phyloP scores from a whole-genome alignment of 2,888 invertebrate species.

The Eilema depressum region DNA sequence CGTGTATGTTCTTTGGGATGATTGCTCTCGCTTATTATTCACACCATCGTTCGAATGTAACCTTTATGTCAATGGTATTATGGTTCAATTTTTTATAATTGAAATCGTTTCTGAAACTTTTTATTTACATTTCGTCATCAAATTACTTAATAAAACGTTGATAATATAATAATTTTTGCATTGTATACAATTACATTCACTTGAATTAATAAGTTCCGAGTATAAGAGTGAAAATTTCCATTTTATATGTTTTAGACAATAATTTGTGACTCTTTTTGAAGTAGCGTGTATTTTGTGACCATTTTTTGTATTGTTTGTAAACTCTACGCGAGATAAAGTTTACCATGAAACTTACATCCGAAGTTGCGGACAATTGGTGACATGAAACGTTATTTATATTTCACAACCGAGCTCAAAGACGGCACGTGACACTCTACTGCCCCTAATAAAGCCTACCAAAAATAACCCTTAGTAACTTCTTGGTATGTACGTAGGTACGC shows the following conservation, averaged over 20 bases:
- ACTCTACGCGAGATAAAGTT: too few species aligned
- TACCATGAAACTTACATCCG: not conserved
- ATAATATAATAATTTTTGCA: not conserved
- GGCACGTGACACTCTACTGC: too few species aligned
- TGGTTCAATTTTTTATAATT: conserved; percentile 12
- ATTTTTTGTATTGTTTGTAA: too few species aligned
- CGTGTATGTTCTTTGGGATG: conserved; percentile 29
- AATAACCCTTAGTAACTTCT: too few species aligned
- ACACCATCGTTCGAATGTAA: conserved; percentile 16
- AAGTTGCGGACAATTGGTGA: not conserved
- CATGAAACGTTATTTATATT: too few species aligned
- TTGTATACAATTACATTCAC: not conserved
- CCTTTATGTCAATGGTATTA: not conserved
- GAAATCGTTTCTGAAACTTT: conserved; percentile 3
- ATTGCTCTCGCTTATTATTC: conserved; percentile 19
- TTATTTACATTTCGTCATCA: conserved; percentile 17
- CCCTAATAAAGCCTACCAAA: too few species aligned
- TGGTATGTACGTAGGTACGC: too few species aligned
- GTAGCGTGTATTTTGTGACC: too few species aligned
- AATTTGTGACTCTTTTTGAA: too few species aligned
- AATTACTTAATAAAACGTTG: conserved; percentile 10
- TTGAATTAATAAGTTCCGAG: not conserved
- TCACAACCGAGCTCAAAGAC: too few species aligned
- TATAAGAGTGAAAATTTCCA: not conserved
- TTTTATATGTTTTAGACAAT: too few species aligned